Evolutionary conservation across 2,113 vertebrate genomes (phyloP), one percentile per base, ranked within the genome.

Genomic region (Mirounga angustirostris): DNA sequence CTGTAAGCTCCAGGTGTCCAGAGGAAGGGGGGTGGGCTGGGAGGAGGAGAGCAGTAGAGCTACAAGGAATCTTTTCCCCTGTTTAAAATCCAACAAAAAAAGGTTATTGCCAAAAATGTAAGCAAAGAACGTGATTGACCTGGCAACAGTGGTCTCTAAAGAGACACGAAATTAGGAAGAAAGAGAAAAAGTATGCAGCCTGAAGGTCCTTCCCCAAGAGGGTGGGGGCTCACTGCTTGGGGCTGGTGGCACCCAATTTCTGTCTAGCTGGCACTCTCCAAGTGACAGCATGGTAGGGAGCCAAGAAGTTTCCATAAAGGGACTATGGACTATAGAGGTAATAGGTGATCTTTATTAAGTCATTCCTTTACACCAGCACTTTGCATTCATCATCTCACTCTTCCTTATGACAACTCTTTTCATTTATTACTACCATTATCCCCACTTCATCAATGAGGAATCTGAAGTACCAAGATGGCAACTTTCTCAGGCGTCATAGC

Each of bases 1-100:
- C 92, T 97, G 94, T 96, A 97, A 98, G 89, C 90, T 87, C 81
- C 86, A 3, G 80, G 28, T 79, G 18, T 74, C 94, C 96, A 40
- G 65, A 79, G 84, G 85, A 92, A 80, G 30, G 3, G 8, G 15
- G 12, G 19, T 0, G 4, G 9, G 33, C 36, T 7, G 19, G 36
- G 52, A 65, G 22, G 13, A 71, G 15, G 76, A 84, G 4, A 76
- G 43, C 33, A 56, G 10, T 12, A 69, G n/a, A 76, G 36, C 36
- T 43, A 33, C 86, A 76, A n/a, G 56, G 30, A 89, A 84, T 50
- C 67, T 12, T 87, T 15, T 79, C 14, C 28, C 19, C 21, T 24
- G 7, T 52, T 85, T 85, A 85, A 90, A 78, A 86, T 46, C 73
- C 73, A 82, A 79, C 13, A 46, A 33, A 81, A 59, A 28, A 79